Evolutionary conservation across 2,113 vertebrate genomes (phyloP), one percentile per base, ranked within the genome.

Genomic region (Oncorhynchus masou): DNA sequence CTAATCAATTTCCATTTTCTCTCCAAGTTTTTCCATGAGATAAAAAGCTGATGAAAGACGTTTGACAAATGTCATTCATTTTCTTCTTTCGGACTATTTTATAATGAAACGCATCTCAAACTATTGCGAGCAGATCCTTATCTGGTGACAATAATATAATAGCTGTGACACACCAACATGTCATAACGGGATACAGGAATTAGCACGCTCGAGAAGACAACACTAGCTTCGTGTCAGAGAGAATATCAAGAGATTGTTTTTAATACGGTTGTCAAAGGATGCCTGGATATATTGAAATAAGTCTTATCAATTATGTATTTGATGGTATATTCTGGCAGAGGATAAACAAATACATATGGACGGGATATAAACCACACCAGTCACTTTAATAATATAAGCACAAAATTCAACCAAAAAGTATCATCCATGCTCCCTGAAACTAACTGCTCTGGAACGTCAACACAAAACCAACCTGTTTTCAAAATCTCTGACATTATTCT

Each of bases 151-250:
- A 75, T 67, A 81, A 73, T 48, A 34, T 71, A 74, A 79, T 74
- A 79, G 70, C 77, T 86, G 60, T 83, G 83, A 88, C 85, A 87
- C 78, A 82, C 70, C 78, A 82, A 77, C 77, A 59, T 78, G 78
- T 71, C 34, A 70, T 78, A 87, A 87, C 67, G 25, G 68, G 48
- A 24, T 34, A 45, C 51, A 82, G 78, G 0, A 51, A 83, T 85
- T 77, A 76, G 78, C 78, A 81, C 60, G 74, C 70, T 74, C 76
- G 19, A 75, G 79, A 77, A 73, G 57, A 68, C n/a, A 24, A 74
- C 71, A 15, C 65, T 27, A 67, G 65, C 25, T 31, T 25, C 11
- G 15, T 27, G 9, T 25, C 24, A 67, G 9, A 80, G 70, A 80
- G 72, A 77, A 71, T 84, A 84, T 79, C 69, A 80, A 80, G 66